A percentile compares a stretch with the other conserved stretches of the same genome.
Conservation (phyloP, 2,888 invertebrate species). For the Papilio elwesi region DNA sequence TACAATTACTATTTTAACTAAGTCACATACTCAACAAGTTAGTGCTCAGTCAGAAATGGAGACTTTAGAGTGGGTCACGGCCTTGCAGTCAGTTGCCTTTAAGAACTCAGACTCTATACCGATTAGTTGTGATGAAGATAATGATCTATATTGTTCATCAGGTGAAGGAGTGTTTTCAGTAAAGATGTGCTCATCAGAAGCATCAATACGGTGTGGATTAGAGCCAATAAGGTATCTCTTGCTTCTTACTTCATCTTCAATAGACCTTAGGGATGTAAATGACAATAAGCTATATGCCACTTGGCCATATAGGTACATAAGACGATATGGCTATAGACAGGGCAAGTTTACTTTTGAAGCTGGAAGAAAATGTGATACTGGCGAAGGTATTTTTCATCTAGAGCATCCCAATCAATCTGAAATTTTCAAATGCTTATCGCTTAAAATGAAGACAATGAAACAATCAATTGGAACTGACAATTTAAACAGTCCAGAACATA, state of each 20-base stretch:
- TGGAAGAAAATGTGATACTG: conserved; percentile 93
- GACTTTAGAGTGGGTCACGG: conserved; percentile 90
- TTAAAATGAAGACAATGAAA: conserved; percentile 95
- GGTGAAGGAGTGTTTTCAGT: conserved; percentile 93
- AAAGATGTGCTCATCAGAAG: conserved; percentile 90
- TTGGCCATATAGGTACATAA: conserved; percentile 93
- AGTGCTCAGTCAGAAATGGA: conserved; percentile 86
- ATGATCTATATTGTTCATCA: conserved; percentile 94
- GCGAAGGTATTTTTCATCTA: conserved; percentile 92
- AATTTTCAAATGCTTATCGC: conserved; percentile 91
- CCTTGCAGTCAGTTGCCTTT: conserved; percentile 92
- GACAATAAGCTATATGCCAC: conserved; percentile 87
- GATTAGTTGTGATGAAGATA: conserved; percentile 90
- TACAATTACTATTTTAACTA: conserved; percentile 89
- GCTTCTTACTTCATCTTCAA: conserved; percentile 89
- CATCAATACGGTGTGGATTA: conserved; percentile 90
- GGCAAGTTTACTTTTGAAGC: conserved; percentile 95
- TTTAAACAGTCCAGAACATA: conserved; percentile 86
- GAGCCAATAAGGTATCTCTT: conserved; percentile 89
- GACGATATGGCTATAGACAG: conserved; percentile 93
- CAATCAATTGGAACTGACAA: conserved; percentile 90
- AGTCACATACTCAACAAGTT: conserved; percentile 87
- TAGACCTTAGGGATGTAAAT: conserved; percentile 88
- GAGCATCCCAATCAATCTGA: conserved; percentile 93
- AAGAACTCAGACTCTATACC: conserved; percentile 86